Evolutionary conservation across 2,113 vertebrate species (phyloP), one percentile per base, ranked within the genome.

Genomic region (Syrrhaptes paradoxus): DNA sequence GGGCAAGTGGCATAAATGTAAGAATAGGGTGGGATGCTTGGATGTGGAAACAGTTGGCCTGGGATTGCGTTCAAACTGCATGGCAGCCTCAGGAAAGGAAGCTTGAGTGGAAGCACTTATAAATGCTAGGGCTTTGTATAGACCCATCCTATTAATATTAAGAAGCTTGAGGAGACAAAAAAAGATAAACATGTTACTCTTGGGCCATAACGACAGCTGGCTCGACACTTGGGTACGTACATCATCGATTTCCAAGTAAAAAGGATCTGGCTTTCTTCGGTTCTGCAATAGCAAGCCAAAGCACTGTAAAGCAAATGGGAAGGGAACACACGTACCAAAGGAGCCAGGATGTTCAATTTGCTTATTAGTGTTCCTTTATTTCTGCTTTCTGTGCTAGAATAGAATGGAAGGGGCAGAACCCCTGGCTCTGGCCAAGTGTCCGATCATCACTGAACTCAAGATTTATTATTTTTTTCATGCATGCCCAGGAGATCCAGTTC

Each of bases 11-110:
- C 94, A 80, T 63, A 94, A 95, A 95, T 1, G 18, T 94, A 77
- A 96, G 84, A 96, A 90, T 82, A 93, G 95, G 90, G 93, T 41
- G 81, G 87, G 90, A 96, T 95, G 76, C 54, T 96, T 83, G 87
- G 90, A 95, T 82, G 41, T 85, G 78, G 91, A 94, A 93, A 79
- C 20, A 34, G 65, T 91, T 94, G 80, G 85, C 75, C 84, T 66
- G 85, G 75, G 59, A 74, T 54, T 78, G 45, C 48, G 45, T 82
- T 95, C 82, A 88, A 91, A 43, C 57, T 81, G 80, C 6, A 19
- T 75, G 85, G 58, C 88, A 96, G 76, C 58, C 36, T 89, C 52
- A 36, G 63, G 76, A 91, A 91, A 96, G 70, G 49, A 85, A 90
- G 46, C 68, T 52, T 34, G 62, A 96, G 61, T 63, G 79, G 91